These are phyloP conservation scores for Bombyx mori DNA, from an alignment of 1,140 invertebrate genomes.

Conservation along the genomic window ASM3026992v2 NC_085107.1:2409001-2409500, in stretches of 20 bases:
- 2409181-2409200: slow-evolving; percentile 35
- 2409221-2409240: slow-evolving; percentile 24
- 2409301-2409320: slow-evolving; percentile 48
- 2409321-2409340: slow-evolving; percentile 48
- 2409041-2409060: slow-evolving; percentile 16
- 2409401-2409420: slow-evolving; percentile 30
- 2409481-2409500: slow-evolving; percentile 16
- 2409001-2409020: slow-evolving; percentile 40
- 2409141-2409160: slow-evolving; percentile 41
- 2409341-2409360: slow-evolving; percentile 54
- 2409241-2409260: slow-evolving; percentile 31
- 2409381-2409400: slow-evolving; percentile 25
- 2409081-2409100: slow-evolving; percentile 14
- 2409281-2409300: slow-evolving; percentile 24
- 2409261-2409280: slow-evolving; percentile 30
- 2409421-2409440: slow-evolving; percentile 22
- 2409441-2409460: slow-evolving; percentile 28
- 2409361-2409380: slow-evolving; percentile 46
- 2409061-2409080: slow-evolving; percentile 21
- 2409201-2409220: slow-evolving; percentile 21
- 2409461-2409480: slow-evolving; percentile 15
- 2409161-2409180: slow-evolving; percentile 48
- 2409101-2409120: slow-evolving; percentile 18
- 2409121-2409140: slow-evolving; percentile 29
- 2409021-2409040: slow-evolving; percentile 25